Conservation (phyloP, 2,797 vertebrate species). For the Taeniopygia guttata region DNA sequence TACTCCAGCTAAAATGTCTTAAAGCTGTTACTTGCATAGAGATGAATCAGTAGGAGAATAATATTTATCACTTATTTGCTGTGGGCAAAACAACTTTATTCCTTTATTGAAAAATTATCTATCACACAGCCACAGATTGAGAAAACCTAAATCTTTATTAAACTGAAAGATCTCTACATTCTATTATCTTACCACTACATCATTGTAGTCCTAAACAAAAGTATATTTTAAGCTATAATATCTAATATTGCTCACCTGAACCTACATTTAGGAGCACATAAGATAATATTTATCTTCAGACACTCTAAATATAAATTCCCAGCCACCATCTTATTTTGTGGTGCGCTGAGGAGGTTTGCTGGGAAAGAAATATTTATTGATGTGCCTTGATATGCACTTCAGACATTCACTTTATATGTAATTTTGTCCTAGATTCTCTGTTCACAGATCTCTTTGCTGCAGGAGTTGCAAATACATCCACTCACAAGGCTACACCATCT, state of each 20-base stretch:
- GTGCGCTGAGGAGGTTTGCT: neutral
- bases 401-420: neutral
- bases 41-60: neutral
- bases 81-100: neutral
- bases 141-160: neutral
- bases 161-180: neutral
- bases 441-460: slow-evolving; percentile 19
- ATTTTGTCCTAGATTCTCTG: slow-evolving; percentile 21
- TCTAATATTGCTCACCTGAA: neutral
- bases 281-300: neutral
- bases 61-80: neutral
- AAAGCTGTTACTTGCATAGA: neutral
- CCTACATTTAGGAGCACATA: neutral
- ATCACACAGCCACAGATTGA: neutral
- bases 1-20: neutral
- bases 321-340: neutral
- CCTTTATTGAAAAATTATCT: neutral
- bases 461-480: neutral
- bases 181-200: neutral
- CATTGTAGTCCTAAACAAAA: neutral
- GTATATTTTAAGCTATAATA: neutral
- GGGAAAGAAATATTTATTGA: neutral
- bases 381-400: neutral
- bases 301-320: neutral
- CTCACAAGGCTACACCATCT: neutral